phyloP scores from a whole-genome alignment of 53 echinoderm and acorn worm genomes.

The Glandiceps talaboti region DNA sequence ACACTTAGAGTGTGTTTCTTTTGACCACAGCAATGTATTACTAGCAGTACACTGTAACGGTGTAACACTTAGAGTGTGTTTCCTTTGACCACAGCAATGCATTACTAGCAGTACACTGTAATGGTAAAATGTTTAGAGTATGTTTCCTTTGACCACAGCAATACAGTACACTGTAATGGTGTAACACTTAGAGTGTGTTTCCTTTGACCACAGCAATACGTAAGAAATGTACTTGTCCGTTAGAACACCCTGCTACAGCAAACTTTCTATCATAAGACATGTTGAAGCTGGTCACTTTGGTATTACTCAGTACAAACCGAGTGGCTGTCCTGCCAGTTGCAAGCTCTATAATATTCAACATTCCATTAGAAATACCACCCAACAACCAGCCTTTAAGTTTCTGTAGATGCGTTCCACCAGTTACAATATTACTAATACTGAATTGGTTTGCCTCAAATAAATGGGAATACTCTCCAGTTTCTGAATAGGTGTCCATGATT shows the following conservation, averaged over 20 bases:
- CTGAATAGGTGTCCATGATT: slow-evolving; percentile 21
- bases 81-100: too few relatives aligned
- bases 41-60: too few relatives aligned
- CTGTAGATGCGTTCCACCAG: neutral
- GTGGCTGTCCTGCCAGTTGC: slow-evolving; percentile 30
- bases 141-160: too few relatives aligned
- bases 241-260: slow-evolving; percentile 57
- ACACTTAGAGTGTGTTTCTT: too few relatives aligned
- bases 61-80: too few relatives aligned
- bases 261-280: slow-evolving; percentile 57
- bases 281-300: slow-evolving; percentile 41
- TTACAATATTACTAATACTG: neutral
- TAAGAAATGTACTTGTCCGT: slow-evolving; percentile 57
- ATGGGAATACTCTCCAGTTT: slow-evolving; percentile 29
- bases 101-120: too few relatives aligned
- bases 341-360: slow-evolving; percentile 30
- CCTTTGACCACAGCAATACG: too few relatives aligned
- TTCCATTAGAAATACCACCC: slow-evolving; percentile 28
- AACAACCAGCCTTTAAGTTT: slow-evolving; percentile 23
- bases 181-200: too few relatives aligned
- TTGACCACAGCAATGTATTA: too few relatives aligned
- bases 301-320: slow-evolving; percentile 40
- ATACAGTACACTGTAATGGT: too few relatives aligned
- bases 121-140: too few relatives aligned
- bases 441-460: slow-evolving; percentile 17